A percentile compares a stretch with the other conserved stretches of the same genome.
These are phyloP conservation scores for Acanthaster planci DNA, from an alignment of 35 echinoderm and acorn worm species.

Conservation along the genomic window DNA sequence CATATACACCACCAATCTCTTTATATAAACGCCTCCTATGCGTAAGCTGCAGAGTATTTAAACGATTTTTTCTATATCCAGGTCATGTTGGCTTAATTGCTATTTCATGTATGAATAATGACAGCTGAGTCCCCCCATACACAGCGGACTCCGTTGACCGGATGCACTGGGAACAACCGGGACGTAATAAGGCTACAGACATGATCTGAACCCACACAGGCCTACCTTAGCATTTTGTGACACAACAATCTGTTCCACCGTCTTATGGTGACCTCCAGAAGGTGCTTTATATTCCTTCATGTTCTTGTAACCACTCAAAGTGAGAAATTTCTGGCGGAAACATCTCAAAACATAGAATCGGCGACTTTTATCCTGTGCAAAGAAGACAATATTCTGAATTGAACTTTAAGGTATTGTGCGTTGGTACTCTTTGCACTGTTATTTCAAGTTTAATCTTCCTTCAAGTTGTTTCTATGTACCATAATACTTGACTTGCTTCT, in stretches of 20 bases:
- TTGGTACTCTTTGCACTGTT: neutral
- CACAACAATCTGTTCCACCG: constrained; percentile 10
- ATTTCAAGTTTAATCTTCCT: neutral
- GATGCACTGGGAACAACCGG: no score
- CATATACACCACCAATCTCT: no score
- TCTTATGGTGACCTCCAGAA: neutral
- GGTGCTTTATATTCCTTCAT: constrained; percentile 2
- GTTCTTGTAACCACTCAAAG: constrained; percentile 33
- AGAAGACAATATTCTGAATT: neutral
- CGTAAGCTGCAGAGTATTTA: no score
- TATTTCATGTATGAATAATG: no score
- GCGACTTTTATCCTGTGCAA: neutral
- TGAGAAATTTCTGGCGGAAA: neutral
- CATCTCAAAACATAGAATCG: constrained; percentile 33
- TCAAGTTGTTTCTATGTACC: neutral
- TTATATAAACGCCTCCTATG: no score
- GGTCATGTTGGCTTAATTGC: no score
- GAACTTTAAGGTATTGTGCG: neutral
- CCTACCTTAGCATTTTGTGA: constrained; percentile 6
- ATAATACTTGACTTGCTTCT: neutral
- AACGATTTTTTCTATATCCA: no score
- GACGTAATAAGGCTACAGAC: no score
- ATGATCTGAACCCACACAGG: no score
- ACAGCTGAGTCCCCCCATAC: no score
- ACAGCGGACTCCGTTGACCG: no score